Percentiles rank a stretch among this genome's conserved stretches.
Evolutionary conservation across 2,797 vertebrate species (phyloP).

Genomic region (Gymnothorax reevesii): DNA sequence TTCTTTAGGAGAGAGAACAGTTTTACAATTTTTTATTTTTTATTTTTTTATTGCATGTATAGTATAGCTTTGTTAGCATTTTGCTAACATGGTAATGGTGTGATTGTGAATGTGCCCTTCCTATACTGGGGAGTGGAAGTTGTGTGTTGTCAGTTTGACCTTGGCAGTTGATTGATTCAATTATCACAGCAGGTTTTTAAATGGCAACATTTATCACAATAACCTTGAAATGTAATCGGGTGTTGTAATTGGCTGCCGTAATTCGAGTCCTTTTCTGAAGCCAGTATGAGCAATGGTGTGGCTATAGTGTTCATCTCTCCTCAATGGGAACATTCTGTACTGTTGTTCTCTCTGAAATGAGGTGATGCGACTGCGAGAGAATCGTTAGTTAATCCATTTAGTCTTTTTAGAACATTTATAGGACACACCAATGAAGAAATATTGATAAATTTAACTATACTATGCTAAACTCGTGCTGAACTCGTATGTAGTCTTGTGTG

Average conservation of each 20-base stretch:
- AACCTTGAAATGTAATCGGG: background rate
- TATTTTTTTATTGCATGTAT: background rate
- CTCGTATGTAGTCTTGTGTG: too few species aligned
- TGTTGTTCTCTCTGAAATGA: too few species aligned
- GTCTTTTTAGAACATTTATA: too few species aligned
- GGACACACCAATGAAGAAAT: too few species aligned
- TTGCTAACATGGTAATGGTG: background rate
- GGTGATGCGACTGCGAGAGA: too few species aligned
- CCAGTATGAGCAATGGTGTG: too few species aligned
- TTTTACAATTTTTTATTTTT: background rate
- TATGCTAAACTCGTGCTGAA: too few species aligned
- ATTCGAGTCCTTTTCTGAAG: too few species aligned
- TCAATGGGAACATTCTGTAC: too few species aligned
- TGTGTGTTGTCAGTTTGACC: constrained; percentile 2
- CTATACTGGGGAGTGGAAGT: background rate
- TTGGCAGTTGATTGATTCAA: background rate
- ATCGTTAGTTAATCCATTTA: too few species aligned
- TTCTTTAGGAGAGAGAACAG: background rate
- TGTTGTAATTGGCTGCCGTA: background rate
- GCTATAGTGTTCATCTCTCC: too few species aligned
- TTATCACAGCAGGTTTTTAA: background rate
- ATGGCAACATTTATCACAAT: background rate
- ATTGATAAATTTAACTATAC: too few species aligned
- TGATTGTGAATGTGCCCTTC: background rate
- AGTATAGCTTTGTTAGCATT: background rate